Base-by-base conservation (phyloP, 2,797 vertebrate species). In the Esox lucius region DNA sequence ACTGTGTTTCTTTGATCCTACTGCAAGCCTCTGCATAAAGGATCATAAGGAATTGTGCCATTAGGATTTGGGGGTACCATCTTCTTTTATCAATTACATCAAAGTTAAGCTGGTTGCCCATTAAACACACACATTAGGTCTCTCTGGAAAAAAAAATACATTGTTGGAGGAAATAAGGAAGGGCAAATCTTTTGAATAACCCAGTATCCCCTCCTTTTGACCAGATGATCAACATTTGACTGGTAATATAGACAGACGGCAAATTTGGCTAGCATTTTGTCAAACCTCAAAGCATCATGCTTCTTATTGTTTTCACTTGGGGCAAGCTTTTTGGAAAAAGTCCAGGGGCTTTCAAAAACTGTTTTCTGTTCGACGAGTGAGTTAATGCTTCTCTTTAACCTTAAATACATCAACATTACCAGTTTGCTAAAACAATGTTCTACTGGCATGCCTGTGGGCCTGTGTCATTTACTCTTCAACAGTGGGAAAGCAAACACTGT, bases 81-180 rank as follows among this genome's bases (percentile, higher is more conserved):
- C 85, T 89, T 91, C 89, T 93, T 94, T 93, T 93, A 93, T 94
- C 91, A 93, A 91, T 93, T 89, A 90, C 90, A 93, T 94, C 91
- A 94, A 94, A 93, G 91, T 91, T 92, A 75, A 86, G 85, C 84
- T 86, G 80, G 86, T 87, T 83, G 86, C 87, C 87, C 82, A 91
- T 93, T 92, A 92, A 91, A 75, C 80, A 78, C 81, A 77, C 83
- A 84, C 64, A 84, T 91, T 88, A 77, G 84, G 85, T 90, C 81
- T 88, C 82, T 87, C 82, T 81, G 88, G 89, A 82, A 87, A 71
- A 22, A 2, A 53, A 56, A 24, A 59, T 59, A 59, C 16, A 88
- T 84, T 87, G 85, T 86, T 89, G 85, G 82, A 87, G 83, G 86
- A 87, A 91, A 90, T 84, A 83, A 87, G 84, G 74, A 86, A 75